Evolutionary conservation across 92 coral and sea anemone genomes (phyloP).

Genomic region (Isaurus tuberculatus): DNA sequence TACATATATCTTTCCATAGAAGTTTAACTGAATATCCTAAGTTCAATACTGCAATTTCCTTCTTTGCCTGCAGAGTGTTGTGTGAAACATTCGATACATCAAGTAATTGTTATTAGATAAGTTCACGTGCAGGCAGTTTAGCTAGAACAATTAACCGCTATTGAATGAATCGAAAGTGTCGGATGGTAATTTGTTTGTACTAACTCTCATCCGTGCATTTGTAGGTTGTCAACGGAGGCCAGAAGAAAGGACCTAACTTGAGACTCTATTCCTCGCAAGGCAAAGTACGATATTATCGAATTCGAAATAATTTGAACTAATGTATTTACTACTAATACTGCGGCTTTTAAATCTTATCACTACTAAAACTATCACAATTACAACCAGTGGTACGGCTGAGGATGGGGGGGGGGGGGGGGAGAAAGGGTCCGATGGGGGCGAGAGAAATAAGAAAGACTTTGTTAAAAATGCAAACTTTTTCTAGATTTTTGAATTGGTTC

Average conservation of each 20-base stretch:
- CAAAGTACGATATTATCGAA: background rate
- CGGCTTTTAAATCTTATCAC: too few relatives aligned
- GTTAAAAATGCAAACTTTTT: too few relatives aligned
- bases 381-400: too few relatives aligned
- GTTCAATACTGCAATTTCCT: too few relatives aligned
- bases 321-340: background rate
- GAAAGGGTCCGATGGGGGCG: too few relatives aligned
- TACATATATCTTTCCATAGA: too few relatives aligned
- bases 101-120: background rate
- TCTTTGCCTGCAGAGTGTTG: too few relatives aligned
- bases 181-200: background rate
- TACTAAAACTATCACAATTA: background rate
- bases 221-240: background rate
- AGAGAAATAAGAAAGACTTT: too few relatives aligned
- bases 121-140: background rate
- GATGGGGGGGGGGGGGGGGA: too few relatives aligned
- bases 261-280: constrained; percentile 2
- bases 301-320: background rate
- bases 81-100: background rate
- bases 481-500: too few relatives aligned
- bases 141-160: background rate
- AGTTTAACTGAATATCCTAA: too few relatives aligned
- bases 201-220: background rate
- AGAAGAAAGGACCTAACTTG: constrained; percentile 3
- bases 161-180: background rate